Conservation (phyloP, 2,888 invertebrate genomes). For the Nemotelus nigrinus region DNA sequence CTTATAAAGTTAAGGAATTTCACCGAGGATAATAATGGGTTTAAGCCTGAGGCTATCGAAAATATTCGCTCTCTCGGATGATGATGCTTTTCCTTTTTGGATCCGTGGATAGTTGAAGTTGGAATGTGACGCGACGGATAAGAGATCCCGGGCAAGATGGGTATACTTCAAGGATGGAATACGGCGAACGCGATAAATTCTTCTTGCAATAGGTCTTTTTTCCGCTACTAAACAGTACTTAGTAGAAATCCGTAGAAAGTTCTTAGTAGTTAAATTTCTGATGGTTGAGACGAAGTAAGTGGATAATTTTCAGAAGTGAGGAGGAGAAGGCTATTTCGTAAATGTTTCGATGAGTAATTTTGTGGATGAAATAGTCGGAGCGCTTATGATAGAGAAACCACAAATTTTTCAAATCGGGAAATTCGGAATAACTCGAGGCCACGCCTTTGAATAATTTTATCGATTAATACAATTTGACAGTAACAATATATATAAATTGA, state of each 20-base stretch:
- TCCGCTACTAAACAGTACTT: slow-evolving; percentile 15
- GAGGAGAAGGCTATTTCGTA: too few species aligned
- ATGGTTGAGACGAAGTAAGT: not conserved
- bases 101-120: slow-evolving; percentile 27
- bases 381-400: too few species aligned
- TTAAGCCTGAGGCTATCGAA: slow-evolving; percentile 39
- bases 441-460: too few species aligned
- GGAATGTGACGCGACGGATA: slow-evolving; percentile 6
- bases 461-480: too few species aligned
- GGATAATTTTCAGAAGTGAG: not conserved
- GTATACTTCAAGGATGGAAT: not conserved
- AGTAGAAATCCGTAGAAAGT: not conserved
- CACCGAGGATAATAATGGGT: slow-evolving; percentile 41
- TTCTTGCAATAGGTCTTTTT: not conserved
- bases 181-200: slow-evolving; percentile 26
- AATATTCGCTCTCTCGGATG: slow-evolving; percentile 28
- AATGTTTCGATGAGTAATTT: too few species aligned
- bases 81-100: not conserved
- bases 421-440: too few species aligned
- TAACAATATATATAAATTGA: too few species aligned
- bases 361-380: too few species aligned
- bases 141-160: not conserved
- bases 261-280: slow-evolving; percentile 15
- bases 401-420: too few species aligned
- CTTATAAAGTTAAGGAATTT: slow-evolving; percentile 44